Evolutionary conservation across 2,888 invertebrate genomes (phyloP).

Genomic region (Pyrgus malvae): DNA sequence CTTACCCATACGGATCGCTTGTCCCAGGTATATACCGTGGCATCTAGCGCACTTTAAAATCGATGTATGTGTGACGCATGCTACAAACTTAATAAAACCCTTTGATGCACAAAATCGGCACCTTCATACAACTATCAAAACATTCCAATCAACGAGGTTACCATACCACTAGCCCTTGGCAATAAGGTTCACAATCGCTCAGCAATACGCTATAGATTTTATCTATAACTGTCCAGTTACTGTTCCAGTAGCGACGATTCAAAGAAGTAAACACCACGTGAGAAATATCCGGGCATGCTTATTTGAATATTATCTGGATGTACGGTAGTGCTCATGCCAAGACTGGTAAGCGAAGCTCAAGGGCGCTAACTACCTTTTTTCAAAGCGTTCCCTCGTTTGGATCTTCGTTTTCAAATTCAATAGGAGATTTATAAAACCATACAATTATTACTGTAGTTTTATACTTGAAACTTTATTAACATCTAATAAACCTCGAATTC

Average conservation of each 20-base stretch:
- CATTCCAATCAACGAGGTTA: not conserved
- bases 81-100: not conserved
- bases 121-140: not conserved
- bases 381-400: too few species aligned
- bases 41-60: too few species aligned
- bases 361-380: too few species aligned
- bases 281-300: conserved; percentile 36
- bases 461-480: too few species aligned
- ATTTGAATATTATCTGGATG: conserved; percentile 42
- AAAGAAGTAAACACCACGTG: conserved; percentile 38
- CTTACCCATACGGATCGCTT: too few species aligned
- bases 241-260: conserved; percentile 32
- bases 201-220: conserved; percentile 26
- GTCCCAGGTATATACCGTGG: too few species aligned
- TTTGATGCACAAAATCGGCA: conserved; percentile 1
- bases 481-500: too few species aligned
- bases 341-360: too few species aligned
- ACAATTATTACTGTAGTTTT: too few species aligned
- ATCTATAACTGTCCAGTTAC: conserved; percentile 33
- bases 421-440: too few species aligned
- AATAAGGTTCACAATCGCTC: conserved; percentile 4
- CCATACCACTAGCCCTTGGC: not conserved
- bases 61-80: not conserved
- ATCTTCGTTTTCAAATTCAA: too few species aligned
- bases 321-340: too few species aligned